Base-by-base conservation (phyloP, 2,888 invertebrate genomes). In the Caenorhabditis virilis region DNA sequence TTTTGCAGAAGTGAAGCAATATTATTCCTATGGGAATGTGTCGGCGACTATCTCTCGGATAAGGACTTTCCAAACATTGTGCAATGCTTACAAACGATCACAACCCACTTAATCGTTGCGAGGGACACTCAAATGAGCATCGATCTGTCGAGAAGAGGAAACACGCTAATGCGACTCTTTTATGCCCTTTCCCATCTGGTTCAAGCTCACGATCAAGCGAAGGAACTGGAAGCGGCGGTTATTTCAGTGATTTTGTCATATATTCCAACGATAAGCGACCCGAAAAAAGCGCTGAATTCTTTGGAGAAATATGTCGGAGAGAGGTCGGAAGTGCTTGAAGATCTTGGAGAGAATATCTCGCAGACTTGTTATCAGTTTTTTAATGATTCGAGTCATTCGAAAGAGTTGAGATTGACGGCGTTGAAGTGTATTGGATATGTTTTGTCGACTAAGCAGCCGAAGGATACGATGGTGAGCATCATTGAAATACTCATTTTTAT, bases 371-470 rank as follows among this genome's bases (percentile, higher is more conserved):
- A 70, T 33, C 45, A 54, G 4, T 59, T 56, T 27, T 73, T 70
- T 48, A 68, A 59, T 36, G 41, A 62, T 15, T n/a, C 26, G 5
- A 35, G n/a, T 13, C 25, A 48, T 23, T 33, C 45, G 13, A 39
- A 42, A 13, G 11, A 49, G 33, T 13, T 30, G 15, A 59, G 75
- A 36, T 41, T 75, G 20, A 47, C 46, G 9, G 72, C 75, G 5
- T 58, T 75, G n/a, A 70, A 71, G 45, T 72, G 70, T 26, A 73
- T 75, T 18, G 75, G 75, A 41, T 62, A 62, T 43, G 66, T 72
- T 6, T 53, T 75, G 22, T 69, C 72, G 11, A 47, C 41, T 9
- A 47, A 47, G 23, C 53, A 47, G 16, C 56, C 67, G n/a, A 36
- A 48, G 2, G 55, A 59, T 1, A 64, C 69, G 30, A 74, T 72